Evolutionary conservation across 2,888 invertebrate species (phyloP).

Genomic region (Drosophila gaucha): DNA sequence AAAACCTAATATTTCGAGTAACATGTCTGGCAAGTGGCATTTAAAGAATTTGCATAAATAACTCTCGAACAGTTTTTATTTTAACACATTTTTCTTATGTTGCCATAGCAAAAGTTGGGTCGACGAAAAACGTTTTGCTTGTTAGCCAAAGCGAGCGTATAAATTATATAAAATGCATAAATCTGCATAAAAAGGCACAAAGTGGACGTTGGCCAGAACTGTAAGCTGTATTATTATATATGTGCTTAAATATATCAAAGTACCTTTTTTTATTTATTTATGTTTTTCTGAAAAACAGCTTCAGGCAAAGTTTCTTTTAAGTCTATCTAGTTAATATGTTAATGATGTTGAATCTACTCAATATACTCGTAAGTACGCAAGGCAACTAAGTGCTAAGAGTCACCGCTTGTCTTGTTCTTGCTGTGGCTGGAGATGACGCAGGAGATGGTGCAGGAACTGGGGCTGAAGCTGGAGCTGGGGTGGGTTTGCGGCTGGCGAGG

Average conservation of each 20-base stretch:
- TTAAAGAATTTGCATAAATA: slow-evolving; percentile 63
- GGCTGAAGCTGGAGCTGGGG: neutral
- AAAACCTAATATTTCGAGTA: slow-evolving; percentile 30
- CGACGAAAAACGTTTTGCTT: slow-evolving; percentile 43
- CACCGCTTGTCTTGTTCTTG: no score
- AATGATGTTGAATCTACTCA: slow-evolving; percentile 35
- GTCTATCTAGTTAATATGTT: slow-evolving; percentile 45
- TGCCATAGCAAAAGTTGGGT: slow-evolving; percentile 37
- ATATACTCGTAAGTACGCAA: slow-evolving; percentile 12
- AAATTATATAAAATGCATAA: slow-evolving; percentile 56
- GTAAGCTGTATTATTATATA: slow-evolving; percentile 19
- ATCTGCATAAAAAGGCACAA: slow-evolving; percentile 32
- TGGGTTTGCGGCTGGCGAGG: slow-evolving; percentile 32
- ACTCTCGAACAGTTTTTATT: slow-evolving; percentile 42
- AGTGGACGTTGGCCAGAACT: slow-evolving; percentile 24
- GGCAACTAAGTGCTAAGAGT: slow-evolving; percentile 24
- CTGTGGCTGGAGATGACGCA: no score
- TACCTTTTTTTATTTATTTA: neutral
- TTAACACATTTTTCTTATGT: slow-evolving; percentile 25
- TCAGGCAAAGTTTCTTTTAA: slow-evolving; percentile 22
- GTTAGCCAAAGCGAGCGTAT: slow-evolving; percentile 42
- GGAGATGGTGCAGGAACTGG: neutral
- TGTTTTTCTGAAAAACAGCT: slow-evolving; percentile 8
- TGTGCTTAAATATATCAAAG: slow-evolving; percentile 37
- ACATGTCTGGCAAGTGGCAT: slow-evolving; percentile 20